Evolutionary conservation across 2,888 invertebrate species (phyloP).

Genomic region (Rosalia funebris): DNA sequence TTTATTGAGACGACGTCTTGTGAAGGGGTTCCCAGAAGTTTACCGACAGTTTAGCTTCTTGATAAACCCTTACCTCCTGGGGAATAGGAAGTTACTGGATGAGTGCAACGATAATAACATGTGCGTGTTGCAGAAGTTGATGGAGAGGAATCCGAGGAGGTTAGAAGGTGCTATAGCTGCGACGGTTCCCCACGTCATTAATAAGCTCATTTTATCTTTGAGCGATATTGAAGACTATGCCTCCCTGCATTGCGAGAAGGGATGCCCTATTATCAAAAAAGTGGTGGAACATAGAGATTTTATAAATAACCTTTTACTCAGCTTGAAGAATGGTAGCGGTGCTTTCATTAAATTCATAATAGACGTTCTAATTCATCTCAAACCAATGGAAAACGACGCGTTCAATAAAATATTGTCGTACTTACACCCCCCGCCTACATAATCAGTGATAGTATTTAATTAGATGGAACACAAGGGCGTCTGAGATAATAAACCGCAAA

Average conservation of each 20-base stretch:
- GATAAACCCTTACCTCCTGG: conserved; percentile 25
- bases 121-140: conserved; percentile 15
- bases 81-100: conserved; percentile 7
- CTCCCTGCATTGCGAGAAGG: conserved; percentile 10
- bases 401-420: background rate
- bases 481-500: background rate
- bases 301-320: background rate
- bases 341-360: background rate
- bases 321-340: background rate
- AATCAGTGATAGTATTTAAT: background rate
- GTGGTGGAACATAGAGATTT: conserved; percentile 6
- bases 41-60: background rate
- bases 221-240: conserved; percentile 1
- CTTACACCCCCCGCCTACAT: too few species aligned
- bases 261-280: conserved; percentile 27
- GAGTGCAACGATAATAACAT: conserved; percentile 11
- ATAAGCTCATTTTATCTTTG: background rate
- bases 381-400: background rate
- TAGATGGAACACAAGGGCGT: background rate
- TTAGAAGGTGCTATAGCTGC: background rate
- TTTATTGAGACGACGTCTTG: background rate
- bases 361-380: background rate
- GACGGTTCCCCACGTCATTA: conserved; percentile 14
- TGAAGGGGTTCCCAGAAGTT: background rate
- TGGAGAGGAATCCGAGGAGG: conserved; percentile 6